Conservation (phyloP, 2,797 vertebrate species). For the Heterohyrax brucei region DNA sequence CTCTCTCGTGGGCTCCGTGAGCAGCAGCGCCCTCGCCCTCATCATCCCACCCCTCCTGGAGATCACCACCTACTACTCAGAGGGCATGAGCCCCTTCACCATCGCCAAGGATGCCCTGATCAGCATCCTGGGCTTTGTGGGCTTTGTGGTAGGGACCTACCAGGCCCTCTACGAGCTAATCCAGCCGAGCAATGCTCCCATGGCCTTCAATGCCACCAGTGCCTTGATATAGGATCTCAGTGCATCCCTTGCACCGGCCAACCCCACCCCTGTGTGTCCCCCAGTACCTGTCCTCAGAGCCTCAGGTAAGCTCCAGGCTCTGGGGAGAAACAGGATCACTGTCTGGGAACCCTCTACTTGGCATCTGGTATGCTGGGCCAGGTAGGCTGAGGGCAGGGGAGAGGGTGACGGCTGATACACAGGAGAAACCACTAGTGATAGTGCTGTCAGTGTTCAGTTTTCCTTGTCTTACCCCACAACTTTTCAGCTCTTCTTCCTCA, state of each 20-base stretch:
- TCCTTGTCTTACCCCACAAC: conserved; percentile 4
- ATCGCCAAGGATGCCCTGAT: conserved; percentile 93
- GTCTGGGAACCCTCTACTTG: neutral
- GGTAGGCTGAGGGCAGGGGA: neutral
- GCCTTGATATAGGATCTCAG: conserved; percentile 72
- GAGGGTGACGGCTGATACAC: neutral
- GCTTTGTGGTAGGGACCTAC: conserved; percentile 96
- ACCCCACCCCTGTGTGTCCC: neutral
- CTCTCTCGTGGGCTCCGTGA: conserved; percentile 97
- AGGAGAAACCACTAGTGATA: neutral
- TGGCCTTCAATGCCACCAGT: conserved; percentile 80
- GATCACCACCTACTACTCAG: conserved; percentile 93
- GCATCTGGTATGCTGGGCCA: neutral
- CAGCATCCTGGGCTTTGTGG: conserved; percentile 95
- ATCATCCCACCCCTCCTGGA: conserved; percentile 97
- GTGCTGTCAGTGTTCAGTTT: neutral
- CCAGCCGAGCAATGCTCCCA: neutral
- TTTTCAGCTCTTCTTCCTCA: neutral
- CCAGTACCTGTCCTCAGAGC: neutral
- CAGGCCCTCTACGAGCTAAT: conserved; percentile 93
- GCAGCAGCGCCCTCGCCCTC: conserved; percentile 98
- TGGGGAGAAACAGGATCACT: neutral
- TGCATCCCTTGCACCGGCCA: fast-evolving
- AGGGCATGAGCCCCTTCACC: conserved; percentile 92
- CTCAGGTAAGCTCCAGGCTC: conserved; percentile 40